Percentiles rank a stretch among this genome's conserved stretches.
Evolutionary conservation across 2,797 vertebrate genomes (phyloP).

Genomic region (Petrocephalus schoutedeni): DNA sequence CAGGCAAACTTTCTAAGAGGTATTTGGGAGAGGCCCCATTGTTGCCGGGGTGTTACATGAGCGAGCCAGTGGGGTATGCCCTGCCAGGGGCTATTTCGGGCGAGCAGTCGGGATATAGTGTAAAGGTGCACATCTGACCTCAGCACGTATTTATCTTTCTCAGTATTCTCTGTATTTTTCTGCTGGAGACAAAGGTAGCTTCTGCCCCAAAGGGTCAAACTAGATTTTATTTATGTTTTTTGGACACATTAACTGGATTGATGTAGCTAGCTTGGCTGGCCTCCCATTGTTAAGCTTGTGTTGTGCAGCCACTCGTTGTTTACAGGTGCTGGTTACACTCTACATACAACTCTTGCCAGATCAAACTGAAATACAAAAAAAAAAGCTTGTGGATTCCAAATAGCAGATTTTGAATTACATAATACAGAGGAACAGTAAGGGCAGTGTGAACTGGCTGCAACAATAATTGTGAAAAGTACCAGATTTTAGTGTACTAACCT

Average conservation of each 20-base stretch:
- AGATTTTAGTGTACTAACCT: neutral
- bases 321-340: neutral
- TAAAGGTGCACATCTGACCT: neutral
- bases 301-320: neutral
- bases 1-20: neutral
- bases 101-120: neutral
- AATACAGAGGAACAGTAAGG: neutral
- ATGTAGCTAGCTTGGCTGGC: neutral
- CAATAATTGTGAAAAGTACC: neutral
- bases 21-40: neutral
- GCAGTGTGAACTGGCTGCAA: neutral
- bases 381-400: neutral
- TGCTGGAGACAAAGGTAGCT: neutral
- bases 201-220: neutral
- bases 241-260: neutral
- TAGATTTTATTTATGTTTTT: neutral
- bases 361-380: neutral
- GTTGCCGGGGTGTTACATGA: neutral
- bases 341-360: neutral
- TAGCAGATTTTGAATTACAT: neutral
- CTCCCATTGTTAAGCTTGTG: neutral
- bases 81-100: neutral
- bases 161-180: neutral
- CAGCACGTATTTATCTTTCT: neutral
- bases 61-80: neutral